phyloP scores from a whole-genome alignment of 2,113 vertebrate species.

The Toxostoma redivivum region DNA sequence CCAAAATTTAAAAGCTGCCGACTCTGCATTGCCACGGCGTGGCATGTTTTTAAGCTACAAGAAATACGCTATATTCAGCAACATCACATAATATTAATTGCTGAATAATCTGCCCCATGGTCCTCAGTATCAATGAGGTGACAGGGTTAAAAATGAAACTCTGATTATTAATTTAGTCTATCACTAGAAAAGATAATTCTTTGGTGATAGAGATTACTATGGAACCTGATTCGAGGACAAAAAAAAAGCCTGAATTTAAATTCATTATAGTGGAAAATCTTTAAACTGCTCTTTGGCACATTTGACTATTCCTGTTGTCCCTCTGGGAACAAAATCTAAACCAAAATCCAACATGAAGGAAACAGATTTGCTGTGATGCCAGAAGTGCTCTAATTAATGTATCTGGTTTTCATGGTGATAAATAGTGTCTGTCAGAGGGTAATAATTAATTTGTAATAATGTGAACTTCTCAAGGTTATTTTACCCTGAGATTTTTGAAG shows the following conservation, averaged over 20 bases:
- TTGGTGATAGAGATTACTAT: neutral
- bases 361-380: neutral
- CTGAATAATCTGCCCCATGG: neutral
- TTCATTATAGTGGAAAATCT: neutral
- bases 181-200: neutral
- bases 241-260: neutral
- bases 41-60: neutral
- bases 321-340: neutral
- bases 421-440: slow-evolving; percentile 27
- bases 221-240: neutral
- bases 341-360: neutral
- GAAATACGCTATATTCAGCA: slow-evolving; percentile 18
- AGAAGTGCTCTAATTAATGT: slow-evolving; percentile 30
- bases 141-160: neutral
- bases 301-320: neutral
- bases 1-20: slow-evolving; percentile 30
- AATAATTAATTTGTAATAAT: slow-evolving; percentile 48
- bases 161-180: neutral
- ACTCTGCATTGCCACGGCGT: neutral
- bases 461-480: slow-evolving; percentile 34
- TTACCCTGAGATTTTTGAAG: neutral
- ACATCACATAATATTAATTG: neutral
- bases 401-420: slow-evolving; percentile 35
- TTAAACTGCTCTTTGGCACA: neutral
- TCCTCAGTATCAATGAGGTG: neutral